These are phyloP conservation scores for Palythoa grandiflora DNA, from an alignment of 92 coral and sea anemone genomes.

Conservation along the genomic window DNA sequence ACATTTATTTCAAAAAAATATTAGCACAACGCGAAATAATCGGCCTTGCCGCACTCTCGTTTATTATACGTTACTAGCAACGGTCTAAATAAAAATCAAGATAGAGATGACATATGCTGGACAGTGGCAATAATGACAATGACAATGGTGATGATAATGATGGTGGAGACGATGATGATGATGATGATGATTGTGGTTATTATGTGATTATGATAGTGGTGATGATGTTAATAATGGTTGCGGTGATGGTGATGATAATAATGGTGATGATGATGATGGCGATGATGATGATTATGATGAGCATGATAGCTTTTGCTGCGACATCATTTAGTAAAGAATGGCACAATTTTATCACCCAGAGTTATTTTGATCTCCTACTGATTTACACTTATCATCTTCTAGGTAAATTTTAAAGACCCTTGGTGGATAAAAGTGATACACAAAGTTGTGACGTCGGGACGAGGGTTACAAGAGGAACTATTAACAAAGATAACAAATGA, in stretches of 20 bases:
- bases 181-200: background rate
- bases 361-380: background rate
- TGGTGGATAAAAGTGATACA: conserved; percentile 92
- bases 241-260: background rate
- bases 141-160: background rate
- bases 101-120: too few species aligned
- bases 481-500: conserved; percentile 80
- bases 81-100: too few species aligned
- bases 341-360: background rate
- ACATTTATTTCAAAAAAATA: too few species aligned
- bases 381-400: background rate
- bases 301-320: too few species aligned
- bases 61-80: too few species aligned
- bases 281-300: too few species aligned
- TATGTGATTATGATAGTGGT: background rate
- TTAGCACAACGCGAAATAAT: too few species aligned
- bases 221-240: background rate
- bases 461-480: conserved; percentile 59
- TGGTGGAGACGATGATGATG: too few species aligned
- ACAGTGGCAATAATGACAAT: background rate
- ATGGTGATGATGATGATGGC: background rate
- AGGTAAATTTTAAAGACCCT: conserved; percentile 84
- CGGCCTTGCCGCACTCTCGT: too few species aligned
- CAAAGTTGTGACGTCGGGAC: conserved; percentile 33
- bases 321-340: background rate